Evolutionary conservation across 2,113 vertebrate genomes (phyloP).

Genomic region (Dermatemys mawii): DNA sequence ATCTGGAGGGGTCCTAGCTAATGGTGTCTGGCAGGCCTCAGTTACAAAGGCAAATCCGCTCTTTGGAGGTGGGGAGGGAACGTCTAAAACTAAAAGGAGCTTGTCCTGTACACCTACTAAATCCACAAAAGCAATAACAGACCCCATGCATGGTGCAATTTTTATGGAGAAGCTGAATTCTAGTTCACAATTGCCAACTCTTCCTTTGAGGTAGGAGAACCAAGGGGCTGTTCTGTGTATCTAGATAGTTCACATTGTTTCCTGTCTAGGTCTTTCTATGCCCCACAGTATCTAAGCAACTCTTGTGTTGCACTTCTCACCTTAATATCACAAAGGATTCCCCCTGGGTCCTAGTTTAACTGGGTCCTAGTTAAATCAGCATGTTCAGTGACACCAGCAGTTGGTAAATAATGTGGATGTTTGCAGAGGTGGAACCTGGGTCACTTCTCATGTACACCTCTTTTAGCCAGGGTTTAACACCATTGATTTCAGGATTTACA

Average conservation of each 20-base stretch:
- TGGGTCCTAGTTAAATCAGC: neutral
- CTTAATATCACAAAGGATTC: conserved; percentile 60
- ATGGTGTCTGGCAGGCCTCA: conserved; percentile 36
- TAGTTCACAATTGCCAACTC: conserved; percentile 25
- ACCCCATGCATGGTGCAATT: conserved; percentile 56
- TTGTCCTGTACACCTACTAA: conserved; percentile 30
- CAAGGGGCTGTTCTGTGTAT: conserved; percentile 28
- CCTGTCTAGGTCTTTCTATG: neutral
- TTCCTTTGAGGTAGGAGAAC: conserved; percentile 30
- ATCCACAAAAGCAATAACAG: conserved; percentile 44
- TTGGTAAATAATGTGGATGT: conserved; percentile 17
- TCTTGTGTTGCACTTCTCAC: conserved; percentile 60
- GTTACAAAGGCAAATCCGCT: conserved; percentile 1
- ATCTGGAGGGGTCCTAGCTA: conserved; percentile 2
- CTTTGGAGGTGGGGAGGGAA: conserved; percentile 19
- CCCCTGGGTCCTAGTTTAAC: neutral
- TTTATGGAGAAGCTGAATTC: conserved; percentile 49
- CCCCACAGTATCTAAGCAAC: conserved; percentile 48
- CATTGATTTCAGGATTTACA: conserved; percentile 28
- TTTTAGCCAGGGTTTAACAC: neutral
- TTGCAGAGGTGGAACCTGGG: neutral
- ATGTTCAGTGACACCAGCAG: neutral
- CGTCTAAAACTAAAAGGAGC: conserved; percentile 53
- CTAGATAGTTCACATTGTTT: neutral
- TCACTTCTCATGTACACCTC: neutral